These are phyloP conservation scores for Nomada flava DNA, from an alignment of 2,888 invertebrate species.

Conservation along the genomic window DNA sequence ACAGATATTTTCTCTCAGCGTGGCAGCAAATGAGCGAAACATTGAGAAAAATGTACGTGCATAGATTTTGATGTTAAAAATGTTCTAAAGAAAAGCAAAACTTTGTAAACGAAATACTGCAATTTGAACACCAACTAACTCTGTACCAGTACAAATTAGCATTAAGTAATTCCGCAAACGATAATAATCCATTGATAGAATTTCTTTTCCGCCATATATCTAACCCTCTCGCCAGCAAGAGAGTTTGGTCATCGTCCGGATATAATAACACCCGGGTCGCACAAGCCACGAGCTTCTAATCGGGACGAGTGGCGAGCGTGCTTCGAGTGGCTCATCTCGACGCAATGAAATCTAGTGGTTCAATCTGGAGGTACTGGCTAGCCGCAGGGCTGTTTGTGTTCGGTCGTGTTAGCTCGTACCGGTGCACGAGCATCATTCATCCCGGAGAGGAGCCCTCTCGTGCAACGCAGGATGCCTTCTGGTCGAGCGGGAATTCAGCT, in stretches of 20 bases:
- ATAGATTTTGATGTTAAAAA: neutral
- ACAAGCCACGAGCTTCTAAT: conserved; percentile 53
- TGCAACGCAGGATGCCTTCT: conserved; percentile 53
- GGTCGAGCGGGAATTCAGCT: conserved; percentile 45
- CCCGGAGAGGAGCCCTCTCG: conserved; percentile 31
- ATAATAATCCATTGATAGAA: neutral
- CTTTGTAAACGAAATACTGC: no score
- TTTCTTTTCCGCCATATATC: neutral
- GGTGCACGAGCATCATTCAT: conserved; percentile 68
- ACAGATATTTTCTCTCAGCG: conserved; percentile 61
- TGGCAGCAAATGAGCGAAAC: conserved; percentile 42
- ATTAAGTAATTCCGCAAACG: neutral
- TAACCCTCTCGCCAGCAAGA: neutral
- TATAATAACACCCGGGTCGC: conserved; percentile 58
- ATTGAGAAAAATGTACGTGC: conserved; percentile 3
- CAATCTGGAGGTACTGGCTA: conserved; percentile 53
- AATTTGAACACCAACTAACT: no score
- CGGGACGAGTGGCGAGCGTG: conserved; percentile 61
- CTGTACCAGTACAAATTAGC: neutral
- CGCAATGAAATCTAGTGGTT: conserved; percentile 71
- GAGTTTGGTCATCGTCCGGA: conserved; percentile 48
- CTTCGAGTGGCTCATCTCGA: conserved; percentile 66
- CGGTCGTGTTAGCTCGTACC: conserved; percentile 58
- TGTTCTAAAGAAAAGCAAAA: neutral
- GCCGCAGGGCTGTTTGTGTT: conserved; percentile 60